Conservation (phyloP, 2,113 vertebrate species). For the Apteryx mantelli region DNA sequence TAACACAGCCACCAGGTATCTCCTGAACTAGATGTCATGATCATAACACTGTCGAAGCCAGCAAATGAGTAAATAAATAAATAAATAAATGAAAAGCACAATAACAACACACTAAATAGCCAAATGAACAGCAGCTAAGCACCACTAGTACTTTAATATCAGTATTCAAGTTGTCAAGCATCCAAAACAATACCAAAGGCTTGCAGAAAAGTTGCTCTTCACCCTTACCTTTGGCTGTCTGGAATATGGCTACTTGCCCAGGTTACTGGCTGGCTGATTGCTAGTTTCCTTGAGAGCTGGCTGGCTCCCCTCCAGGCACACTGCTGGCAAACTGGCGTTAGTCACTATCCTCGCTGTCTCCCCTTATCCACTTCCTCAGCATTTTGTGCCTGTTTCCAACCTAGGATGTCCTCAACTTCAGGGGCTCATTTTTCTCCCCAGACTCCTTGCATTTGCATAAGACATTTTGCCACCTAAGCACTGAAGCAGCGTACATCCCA, state of each 20-base stretch:
- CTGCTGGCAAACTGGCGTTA: conserved; percentile 64
- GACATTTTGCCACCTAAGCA: neutral
- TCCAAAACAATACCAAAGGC: conserved; percentile 37
- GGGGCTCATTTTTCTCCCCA: neutral
- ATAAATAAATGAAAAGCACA: neutral
- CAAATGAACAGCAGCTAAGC: conserved; percentile 28
- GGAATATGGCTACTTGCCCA: conserved; percentile 38
- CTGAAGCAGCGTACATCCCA: neutral
- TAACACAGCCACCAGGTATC: neutral
- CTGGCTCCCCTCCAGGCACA: conserved; percentile 51
- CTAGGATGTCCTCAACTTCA: neutral
- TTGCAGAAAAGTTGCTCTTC: conserved; percentile 31
- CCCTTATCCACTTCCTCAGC: neutral
- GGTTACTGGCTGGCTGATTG: conserved; percentile 54
- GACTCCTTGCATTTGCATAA: neutral
- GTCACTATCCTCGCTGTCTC: conserved; percentile 39
- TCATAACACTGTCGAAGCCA: neutral
- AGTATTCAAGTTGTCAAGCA: conserved; percentile 27
- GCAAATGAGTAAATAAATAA: conserved; percentile 44
- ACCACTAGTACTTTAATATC: neutral
- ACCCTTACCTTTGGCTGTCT: conserved; percentile 62
- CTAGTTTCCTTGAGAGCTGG: conserved; percentile 58
- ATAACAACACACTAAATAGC: conserved; percentile 19
- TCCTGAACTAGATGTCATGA: neutral
- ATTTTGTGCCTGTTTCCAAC: neutral